These are phyloP conservation scores for Lingula anatina DNA, from an alignment of 2,888 invertebrate genomes.

Conservation along the genomic window DNA sequence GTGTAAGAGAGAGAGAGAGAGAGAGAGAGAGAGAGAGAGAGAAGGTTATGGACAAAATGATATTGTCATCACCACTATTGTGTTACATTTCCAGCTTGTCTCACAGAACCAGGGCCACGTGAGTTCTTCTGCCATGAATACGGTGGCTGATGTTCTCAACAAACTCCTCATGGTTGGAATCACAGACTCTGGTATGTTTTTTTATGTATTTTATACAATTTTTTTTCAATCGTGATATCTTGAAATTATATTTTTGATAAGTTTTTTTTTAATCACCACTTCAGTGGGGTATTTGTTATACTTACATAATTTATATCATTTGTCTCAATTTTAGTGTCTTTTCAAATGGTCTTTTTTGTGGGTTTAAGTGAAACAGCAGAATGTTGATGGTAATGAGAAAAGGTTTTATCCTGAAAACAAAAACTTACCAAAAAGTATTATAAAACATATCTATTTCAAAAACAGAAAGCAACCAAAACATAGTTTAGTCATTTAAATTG, in stretches of 20 bases:
- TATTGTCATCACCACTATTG: no score
- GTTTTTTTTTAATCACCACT: neutral
- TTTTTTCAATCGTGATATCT: neutral
- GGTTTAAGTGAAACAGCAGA: no score
- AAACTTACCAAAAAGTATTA: no score
- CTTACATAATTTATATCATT: neutral
- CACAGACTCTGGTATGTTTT: constrained; percentile 69
- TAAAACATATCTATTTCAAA: no score
- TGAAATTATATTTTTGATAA: neutral
- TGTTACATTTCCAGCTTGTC: constrained; percentile 35
- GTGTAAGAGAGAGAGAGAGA: no score
- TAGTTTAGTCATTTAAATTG: no score
- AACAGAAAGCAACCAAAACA: no score
- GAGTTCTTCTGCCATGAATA: constrained; percentile 73
- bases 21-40: no score
- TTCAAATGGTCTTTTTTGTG: no score
- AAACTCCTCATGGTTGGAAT: constrained; percentile 89
- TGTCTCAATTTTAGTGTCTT: neutral
- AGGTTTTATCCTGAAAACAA: no score
- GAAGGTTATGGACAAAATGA: no score
- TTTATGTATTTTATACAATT: constrained; percentile 4
- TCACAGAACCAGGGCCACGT: constrained; percentile 33
- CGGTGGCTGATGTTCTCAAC: constrained; percentile 85
- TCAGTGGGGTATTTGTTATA: neutral
- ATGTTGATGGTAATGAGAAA: no score